phyloP scores from a whole-genome alignment of 2,113 vertebrate genomes.

The Anhinga anhinga region DNA sequence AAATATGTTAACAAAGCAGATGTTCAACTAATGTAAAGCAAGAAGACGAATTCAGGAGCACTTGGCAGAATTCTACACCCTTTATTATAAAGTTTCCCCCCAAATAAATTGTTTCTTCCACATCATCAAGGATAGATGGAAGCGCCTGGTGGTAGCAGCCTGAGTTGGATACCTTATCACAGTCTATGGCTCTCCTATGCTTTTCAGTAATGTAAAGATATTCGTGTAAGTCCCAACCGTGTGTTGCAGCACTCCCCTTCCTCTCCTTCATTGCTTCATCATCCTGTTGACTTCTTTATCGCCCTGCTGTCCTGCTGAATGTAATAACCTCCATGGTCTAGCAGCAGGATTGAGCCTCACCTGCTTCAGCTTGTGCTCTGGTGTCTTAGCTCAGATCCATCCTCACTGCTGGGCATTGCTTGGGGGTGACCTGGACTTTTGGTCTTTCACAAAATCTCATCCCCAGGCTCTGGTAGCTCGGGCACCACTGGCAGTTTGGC shows the following conservation, averaged over 20 bases:
- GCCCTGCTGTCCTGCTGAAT: not conserved
- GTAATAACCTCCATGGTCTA: not conserved
- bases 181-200: not conserved
- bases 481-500: not conserved
- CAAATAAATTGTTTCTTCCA: not conserved
- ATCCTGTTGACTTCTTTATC: not conserved
- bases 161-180: not conserved
- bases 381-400: not conserved
- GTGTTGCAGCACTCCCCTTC: not conserved
- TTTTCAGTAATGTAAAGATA: not conserved
- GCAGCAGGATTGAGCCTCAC: not conserved
- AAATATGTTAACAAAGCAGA: not conserved
- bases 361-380: not conserved
- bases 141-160: not conserved
- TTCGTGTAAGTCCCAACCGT: accelerated
- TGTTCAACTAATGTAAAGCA: not conserved
- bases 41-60: not conserved
- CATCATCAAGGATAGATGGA: not conserved
- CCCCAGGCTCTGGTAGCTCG: not conserved
- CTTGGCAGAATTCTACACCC: not conserved
- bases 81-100: not conserved
- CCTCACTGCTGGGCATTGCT: not conserved
- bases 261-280: not conserved
- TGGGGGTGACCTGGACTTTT: not conserved
- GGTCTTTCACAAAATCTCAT: not conserved